Base-by-base conservation (phyloP, 1,140 invertebrate genomes). In the Coenobita brevimanus region DNA sequence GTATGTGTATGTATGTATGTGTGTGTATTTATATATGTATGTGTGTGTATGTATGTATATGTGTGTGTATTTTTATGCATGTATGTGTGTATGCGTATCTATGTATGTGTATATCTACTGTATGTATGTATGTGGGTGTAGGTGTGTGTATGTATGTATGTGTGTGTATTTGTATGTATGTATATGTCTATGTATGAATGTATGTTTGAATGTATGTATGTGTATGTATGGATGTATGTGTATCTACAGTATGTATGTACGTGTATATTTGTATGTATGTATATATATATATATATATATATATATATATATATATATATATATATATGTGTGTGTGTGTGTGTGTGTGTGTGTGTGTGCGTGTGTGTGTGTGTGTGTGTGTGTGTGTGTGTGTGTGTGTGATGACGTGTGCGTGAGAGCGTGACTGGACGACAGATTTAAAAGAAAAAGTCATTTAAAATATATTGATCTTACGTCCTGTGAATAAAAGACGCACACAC, bases 271-370 rank as follows among this genome's bases (percentile, higher is more conserved):
- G 30, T 71, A 71, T 71, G 30, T 71, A 71, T 71, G 1, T 71
- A 71, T 71, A 71, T 3, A 71, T 71, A 71, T 3, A 27, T 71
- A 3, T 71, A 71, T 71, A 71, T 71, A 71, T 71, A 71, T 71
- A 71, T 71, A 71, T 71, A 71, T 71, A 71, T 71, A 71, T 71
- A 71, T 71, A 3, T 6, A 71, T 71, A 71, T 33, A 71, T 71
- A 71, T 71, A 71, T 33, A 71, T 71, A 33, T 33, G 15, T 71
- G 15, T 71, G 15, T 71, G 2, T 71, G 30, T 71, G 30, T 71
- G 30, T 71, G 13, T 27, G 13, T 71, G 13, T 71, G 13, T 71
- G 30, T 71, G 13, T 71, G 13, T 27, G 13, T 71, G 13, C 30
- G 13, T 71, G 15, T 6, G 33, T 36, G 15, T 71, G 15, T 33